Evolutionary conservation across 2,888 invertebrate species (phyloP), one percentile per base, ranked within the genome.

Genomic region (Falcaria lacertinaria): DNA sequence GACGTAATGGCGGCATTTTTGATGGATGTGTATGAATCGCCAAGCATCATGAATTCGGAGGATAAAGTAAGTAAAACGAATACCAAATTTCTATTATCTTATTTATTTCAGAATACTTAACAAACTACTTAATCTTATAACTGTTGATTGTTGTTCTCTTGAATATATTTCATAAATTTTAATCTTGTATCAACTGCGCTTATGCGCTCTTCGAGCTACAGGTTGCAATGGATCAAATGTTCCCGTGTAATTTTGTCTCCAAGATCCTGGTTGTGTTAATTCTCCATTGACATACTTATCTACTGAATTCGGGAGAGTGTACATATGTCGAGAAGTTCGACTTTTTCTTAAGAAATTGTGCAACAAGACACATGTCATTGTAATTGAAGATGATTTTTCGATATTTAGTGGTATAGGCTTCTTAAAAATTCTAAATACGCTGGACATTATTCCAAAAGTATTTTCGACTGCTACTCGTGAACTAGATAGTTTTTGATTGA

Each of bases 321-420:
- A 58, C 8, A 54, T 45, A 3, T 35, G 40, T 39, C 41, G 46
- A 15, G 58, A 59, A n/a, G 49, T 54, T 19, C 6, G 38, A 35
- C 62, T 60, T 48, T 34, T 33, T 39, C 50, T 52, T 15, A 59
- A 50, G 40, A 44, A 59, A 41, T 63, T 53, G 17, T 56, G 53
- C 41, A 56, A 28, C 34, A 50, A 25, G 33, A 54, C 38, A 44
- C 45, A 50, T 11, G 52, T 44, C 44, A 48, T 33, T 22, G 52
- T 50, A n/a, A 53, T 34, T 17, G 48, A n/a, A 13, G 25, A 35
- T 17, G 33, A 45, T 45, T 53, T 50, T 16, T 48, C 43, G n/a
- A 52, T 53, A 1, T 44, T 7, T 36, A 54, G 15, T 19, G n/a
- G 36, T 16, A 52, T 48, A 11, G 53, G 52, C 41, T 40, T 44